Evolutionary conservation across 2,888 invertebrate genomes (phyloP), one percentile per base, ranked within the genome.

Genomic region (Sphaerophoria rueppellii): DNA sequence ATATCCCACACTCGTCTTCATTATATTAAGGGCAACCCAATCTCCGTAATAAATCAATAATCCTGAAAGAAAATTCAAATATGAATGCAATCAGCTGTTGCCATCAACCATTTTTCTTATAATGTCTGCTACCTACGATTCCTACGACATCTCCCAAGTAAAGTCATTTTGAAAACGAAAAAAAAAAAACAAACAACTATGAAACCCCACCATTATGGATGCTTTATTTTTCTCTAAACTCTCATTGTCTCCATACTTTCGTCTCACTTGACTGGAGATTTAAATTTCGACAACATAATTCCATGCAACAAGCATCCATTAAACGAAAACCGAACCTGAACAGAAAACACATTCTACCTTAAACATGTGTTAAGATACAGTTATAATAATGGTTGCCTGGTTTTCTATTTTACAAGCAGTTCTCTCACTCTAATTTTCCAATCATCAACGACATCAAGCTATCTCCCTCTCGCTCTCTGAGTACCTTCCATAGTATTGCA

Each of bases 291-390:
- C 48, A 63, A 58, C 24, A 63, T 37, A 48, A 58, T 40, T 14
- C 12, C 67, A 78, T 79, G 75, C 80, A 83, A 76, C 83, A 80
- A 80, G 80, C 83, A 32, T 55, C 80, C 75, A 80, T 83, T 79
- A 65, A 65, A 16, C 6, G 4, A 16, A 16, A 16, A 24, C 34
- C 24, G 24, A 24, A 24, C 24, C 34, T 2, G 24, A 24, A 24
- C 24, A 24, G 24, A 24, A 24, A 55, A 43, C 43, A 43, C 74
- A 74, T 16, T 24, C 16, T 74, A 58, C 60, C 6, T 32, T 11
- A 4, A 58, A 58, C 24, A 63, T 69, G 24, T 50, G 11, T 24
- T 75, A n/a, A 50, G 65, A 58, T 76, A 54, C 54, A 67, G 63
- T 65, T 71, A 60, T 74, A 79, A 82, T 82, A 82, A 77, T 50